Evolutionary conservation across 2,888 invertebrate species (phyloP).

Genomic region (Cerceris ruficornis): DNA sequence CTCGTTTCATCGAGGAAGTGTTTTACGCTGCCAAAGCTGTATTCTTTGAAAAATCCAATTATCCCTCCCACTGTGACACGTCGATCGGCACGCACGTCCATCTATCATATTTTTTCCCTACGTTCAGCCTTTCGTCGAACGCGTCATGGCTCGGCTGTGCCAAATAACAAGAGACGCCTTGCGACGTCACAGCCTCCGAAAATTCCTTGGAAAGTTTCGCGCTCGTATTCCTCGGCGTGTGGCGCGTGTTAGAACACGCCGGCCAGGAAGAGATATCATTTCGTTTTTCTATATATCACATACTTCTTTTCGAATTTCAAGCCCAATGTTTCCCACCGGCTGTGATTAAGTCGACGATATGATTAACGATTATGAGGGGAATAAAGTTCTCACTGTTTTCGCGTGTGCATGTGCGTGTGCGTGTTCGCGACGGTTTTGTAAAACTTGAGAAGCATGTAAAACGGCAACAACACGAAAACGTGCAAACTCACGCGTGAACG

Average conservation of each 20-base stretch:
- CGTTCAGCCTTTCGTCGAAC: conserved; percentile 32
- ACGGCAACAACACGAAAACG: background rate
- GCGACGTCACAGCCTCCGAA: conserved; percentile 36
- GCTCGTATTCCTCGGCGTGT: background rate
- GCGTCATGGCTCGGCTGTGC: conserved; percentile 41
- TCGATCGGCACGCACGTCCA: conserved; percentile 52
- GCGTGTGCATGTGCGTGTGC: background rate
- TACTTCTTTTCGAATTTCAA: background rate
- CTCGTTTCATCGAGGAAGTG: conserved; percentile 57
- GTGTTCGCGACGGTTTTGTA: background rate
- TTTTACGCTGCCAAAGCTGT: conserved; percentile 42
- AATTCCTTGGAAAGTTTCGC: conserved; percentile 46
- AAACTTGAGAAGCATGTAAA: background rate
- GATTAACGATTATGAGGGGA: too few relatives aligned
- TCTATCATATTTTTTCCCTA: conserved; percentile 35
- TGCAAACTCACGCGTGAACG: conserved; percentile 21
- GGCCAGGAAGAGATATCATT: background rate
- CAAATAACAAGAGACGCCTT: conserved; percentile 43
- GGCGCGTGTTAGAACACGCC: background rate
- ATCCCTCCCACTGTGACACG: conserved; percentile 41
- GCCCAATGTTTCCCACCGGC: background rate
- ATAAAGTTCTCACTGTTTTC: too few relatives aligned
- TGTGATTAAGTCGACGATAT: background rate
- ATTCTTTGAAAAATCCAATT: conserved; percentile 56
- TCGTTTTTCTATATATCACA: background rate